phyloP scores from a whole-genome alignment of 2,797 vertebrate genomes.

The Amniataba percoides region DNA sequence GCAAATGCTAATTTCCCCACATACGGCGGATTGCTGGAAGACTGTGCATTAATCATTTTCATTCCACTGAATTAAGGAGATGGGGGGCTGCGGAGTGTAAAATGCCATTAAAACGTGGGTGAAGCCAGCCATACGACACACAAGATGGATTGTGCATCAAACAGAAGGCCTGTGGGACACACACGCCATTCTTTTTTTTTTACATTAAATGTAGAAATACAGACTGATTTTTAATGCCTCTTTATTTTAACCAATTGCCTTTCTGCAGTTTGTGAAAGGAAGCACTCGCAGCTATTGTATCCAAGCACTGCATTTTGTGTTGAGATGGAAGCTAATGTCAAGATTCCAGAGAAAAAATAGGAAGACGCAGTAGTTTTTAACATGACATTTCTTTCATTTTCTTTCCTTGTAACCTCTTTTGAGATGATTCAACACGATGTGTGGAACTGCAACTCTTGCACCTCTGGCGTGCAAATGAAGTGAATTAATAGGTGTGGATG shows the following conservation, averaged over 20 bases:
- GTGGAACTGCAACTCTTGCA: constrained; percentile 23
- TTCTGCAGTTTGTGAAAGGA: constrained; percentile 2
- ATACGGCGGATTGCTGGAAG: constrained; percentile 18
- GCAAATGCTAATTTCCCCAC: constrained; percentile 29
- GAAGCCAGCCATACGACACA: constrained; percentile 36
- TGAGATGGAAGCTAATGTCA: constrained; percentile 8
- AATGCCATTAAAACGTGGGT: constrained; percentile 53
- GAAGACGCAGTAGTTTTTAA: background rate
- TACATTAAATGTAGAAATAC: constrained; percentile 24
- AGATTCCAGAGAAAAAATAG: background rate
- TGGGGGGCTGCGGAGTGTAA: constrained; percentile 12
- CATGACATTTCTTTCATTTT: background rate
- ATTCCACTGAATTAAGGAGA: constrained; percentile 36
- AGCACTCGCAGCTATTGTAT: background rate
- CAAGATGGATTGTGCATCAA: constrained; percentile 38
- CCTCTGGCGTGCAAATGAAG: constrained; percentile 31
- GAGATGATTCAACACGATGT: constrained; percentile 32
- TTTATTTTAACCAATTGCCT: constrained; percentile 31
- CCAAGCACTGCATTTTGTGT: constrained; percentile 2
- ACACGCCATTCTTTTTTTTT: constrained; percentile 7
- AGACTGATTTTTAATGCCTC: constrained; percentile 14
- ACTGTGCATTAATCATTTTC: constrained; percentile 54
- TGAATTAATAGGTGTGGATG: constrained; percentile 26
- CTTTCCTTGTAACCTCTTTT: background rate
- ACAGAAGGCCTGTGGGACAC: constrained; percentile 28